Conservation (phyloP, 2,797 vertebrate genomes). For the Characodon lateralis region DNA sequence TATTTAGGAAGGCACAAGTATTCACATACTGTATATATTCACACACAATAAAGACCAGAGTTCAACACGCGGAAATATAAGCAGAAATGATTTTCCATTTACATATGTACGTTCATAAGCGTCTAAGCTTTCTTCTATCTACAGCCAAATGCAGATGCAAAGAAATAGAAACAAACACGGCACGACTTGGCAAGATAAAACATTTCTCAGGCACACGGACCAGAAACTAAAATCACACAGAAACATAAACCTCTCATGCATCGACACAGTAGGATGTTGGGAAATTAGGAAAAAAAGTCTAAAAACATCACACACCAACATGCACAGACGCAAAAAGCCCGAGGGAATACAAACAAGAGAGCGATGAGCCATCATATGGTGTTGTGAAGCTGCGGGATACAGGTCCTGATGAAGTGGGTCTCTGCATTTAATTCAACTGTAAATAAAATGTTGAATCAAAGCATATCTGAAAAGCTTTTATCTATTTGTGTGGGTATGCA, state of each 20-base stretch:
- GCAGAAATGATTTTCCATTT: slow-evolving; percentile 41
- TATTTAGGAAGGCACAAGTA: not conserved
- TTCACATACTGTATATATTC: not conserved
- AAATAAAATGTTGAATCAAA: slow-evolving; percentile 55
- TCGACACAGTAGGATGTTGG: slow-evolving; percentile 39
- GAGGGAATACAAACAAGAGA: slow-evolving; percentile 54
- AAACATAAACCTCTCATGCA: slow-evolving; percentile 36
- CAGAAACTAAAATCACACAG: slow-evolving; percentile 17
- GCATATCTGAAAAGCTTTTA: slow-evolving; percentile 37
- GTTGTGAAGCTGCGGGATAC: slow-evolving; percentile 38
- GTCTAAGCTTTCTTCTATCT: slow-evolving; percentile 39
- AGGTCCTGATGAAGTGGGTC: slow-evolving; percentile 41
- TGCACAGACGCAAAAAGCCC: slow-evolving; percentile 13
- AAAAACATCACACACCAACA: slow-evolving; percentile 35
- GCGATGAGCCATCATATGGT: slow-evolving; percentile 36
- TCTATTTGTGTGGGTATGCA: slow-evolving; percentile 37
- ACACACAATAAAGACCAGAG: slow-evolving; percentile 7
- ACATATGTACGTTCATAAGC: slow-evolving; percentile 33
- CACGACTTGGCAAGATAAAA: slow-evolving; percentile 47
- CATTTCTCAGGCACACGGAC: slow-evolving; percentile 21
- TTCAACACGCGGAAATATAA: slow-evolving; percentile 15
- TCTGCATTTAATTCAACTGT: slow-evolving; percentile 53
- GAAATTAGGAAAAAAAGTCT: slow-evolving; percentile 45
- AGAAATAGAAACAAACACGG: slow-evolving; percentile 33
- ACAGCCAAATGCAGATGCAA: slow-evolving; percentile 29